Evolutionary conservation across 2,888 invertebrate species (phyloP).

Genomic region (Amorpha juglandis): DNA sequence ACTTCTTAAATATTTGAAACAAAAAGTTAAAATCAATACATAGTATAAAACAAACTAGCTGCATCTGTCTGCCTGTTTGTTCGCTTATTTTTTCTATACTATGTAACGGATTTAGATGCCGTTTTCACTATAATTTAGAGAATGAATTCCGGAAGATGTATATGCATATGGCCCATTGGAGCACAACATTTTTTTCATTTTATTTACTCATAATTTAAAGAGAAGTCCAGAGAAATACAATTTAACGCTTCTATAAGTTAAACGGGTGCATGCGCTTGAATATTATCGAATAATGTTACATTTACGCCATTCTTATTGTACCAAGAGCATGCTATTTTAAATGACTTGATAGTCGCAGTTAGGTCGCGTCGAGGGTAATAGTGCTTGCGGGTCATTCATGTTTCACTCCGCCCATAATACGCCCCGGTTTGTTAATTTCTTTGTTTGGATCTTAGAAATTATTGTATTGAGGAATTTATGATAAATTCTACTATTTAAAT

Average conservation of each 20-base stretch:
- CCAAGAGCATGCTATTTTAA: slow-evolving; percentile 38
- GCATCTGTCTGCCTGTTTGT: too few relatives aligned
- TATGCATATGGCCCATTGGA: too few relatives aligned
- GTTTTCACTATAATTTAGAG: too few relatives aligned
- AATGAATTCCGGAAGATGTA: too few relatives aligned
- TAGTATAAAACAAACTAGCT: too few relatives aligned
- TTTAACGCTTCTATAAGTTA: background rate
- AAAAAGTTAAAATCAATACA: too few relatives aligned
- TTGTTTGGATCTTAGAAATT: slow-evolving; percentile 22
- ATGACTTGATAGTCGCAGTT: slow-evolving; percentile 54
- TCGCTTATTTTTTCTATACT: too few relatives aligned
- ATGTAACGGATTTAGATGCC: too few relatives aligned
- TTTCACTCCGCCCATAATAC: slow-evolving; percentile 65
- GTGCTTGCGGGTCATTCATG: slow-evolving; percentile 68
- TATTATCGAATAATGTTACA: slow-evolving; percentile 24
- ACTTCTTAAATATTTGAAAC: too few relatives aligned
- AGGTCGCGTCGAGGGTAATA: slow-evolving; percentile 62
- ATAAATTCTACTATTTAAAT: too few relatives aligned
- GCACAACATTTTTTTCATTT: too few relatives aligned
- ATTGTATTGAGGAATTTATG: slow-evolving; percentile 21
- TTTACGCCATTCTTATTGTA: slow-evolving; percentile 24
- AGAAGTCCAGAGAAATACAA: background rate
- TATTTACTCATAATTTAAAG: too few relatives aligned
- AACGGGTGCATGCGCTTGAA: background rate
- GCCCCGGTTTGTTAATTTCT: slow-evolving; percentile 55